Evolutionary conservation across 2,113 vertebrate species (phyloP).

Genomic region (Mesitornis unicolor): DNA sequence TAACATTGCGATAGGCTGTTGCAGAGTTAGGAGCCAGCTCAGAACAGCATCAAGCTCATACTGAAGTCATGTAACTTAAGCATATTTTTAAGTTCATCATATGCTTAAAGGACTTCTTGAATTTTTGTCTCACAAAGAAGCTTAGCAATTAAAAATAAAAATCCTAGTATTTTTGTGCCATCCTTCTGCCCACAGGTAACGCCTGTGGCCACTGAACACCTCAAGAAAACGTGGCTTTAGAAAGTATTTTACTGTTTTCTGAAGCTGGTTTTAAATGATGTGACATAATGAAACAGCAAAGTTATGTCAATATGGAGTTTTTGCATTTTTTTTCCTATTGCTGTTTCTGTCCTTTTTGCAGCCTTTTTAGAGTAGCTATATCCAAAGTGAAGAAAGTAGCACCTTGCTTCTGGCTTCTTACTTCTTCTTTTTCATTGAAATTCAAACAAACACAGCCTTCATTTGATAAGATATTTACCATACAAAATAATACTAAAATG

Average conservation of each 20-base stretch:
- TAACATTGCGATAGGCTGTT: not conserved
- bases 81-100: not conserved
- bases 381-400: not conserved
- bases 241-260: not conserved
- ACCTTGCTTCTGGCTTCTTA: not conserved
- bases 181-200: not conserved
- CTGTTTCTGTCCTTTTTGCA: not conserved
- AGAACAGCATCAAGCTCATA: not conserved
- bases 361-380: not conserved
- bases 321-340: not conserved
- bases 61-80: not conserved
- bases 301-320: not conserved
- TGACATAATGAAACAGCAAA: not conserved
- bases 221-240: not conserved
- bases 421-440: not conserved
- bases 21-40: not conserved
- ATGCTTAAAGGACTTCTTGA: not conserved
- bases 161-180: not conserved
- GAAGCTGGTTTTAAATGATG: not conserved
- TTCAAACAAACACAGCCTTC: not conserved
- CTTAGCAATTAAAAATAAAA: not conserved
- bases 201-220: accelerated
- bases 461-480: not conserved
- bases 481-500: not conserved
- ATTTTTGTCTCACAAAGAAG: not conserved